These are phyloP conservation scores for Branchellion lobata DNA, from an alignment of 2,888 invertebrate species.

Conservation along the genomic window DNA sequence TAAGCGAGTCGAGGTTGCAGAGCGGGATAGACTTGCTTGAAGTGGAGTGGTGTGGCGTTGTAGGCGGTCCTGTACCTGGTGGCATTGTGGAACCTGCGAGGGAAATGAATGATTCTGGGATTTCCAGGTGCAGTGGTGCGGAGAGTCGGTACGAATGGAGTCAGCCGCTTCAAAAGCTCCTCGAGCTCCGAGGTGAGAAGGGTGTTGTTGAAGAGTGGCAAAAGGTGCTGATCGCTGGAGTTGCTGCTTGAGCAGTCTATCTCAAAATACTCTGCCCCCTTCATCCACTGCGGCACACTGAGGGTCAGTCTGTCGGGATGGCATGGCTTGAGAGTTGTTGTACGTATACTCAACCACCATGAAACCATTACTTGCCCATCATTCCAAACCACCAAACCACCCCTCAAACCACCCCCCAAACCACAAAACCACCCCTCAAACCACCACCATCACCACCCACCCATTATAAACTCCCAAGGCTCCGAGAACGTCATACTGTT, in stretches of 20 bases:
- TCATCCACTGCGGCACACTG: background rate
- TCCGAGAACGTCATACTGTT: background rate
- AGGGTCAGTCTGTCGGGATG: background rate
- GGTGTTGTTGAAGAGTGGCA: constrained; percentile 3
- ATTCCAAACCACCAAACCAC: too few species aligned
- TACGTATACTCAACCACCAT: background rate
- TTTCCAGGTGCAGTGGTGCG: too few species aligned
- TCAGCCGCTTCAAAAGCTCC: background rate
- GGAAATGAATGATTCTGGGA: too few species aligned
- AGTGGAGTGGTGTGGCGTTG: too few species aligned
- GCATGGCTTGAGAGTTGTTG: background rate
- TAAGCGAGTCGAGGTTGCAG: background rate
- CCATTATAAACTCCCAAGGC: background rate
- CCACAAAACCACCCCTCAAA: background rate
- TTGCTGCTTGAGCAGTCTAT: background rate
- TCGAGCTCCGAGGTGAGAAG: background rate
- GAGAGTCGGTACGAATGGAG: too few species aligned
- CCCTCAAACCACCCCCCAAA: too few species aligned
- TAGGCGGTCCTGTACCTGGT: too few species aligned
- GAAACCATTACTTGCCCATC: too few species aligned
- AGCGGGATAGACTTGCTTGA: background rate
- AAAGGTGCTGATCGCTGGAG: background rate
- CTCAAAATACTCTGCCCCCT: background rate
- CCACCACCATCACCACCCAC: background rate
- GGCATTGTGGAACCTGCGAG: too few species aligned